Evolutionary conservation across 2,797 vertebrate genomes (phyloP).

Genomic region (Tenualosa ilisha): DNA sequence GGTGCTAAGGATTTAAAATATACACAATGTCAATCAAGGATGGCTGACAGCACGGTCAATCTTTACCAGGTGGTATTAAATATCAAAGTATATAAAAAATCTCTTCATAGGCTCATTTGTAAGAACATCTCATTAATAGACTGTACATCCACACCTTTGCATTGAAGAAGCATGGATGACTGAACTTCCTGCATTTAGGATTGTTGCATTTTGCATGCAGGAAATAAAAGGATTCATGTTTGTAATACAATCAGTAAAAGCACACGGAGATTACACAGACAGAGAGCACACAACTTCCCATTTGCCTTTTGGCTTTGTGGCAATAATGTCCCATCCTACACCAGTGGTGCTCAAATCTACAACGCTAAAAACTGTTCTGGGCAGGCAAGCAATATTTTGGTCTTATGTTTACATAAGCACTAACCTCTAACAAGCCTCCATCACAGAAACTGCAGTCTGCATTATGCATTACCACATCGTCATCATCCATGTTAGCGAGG

Average conservation of each 20-base stretch:
- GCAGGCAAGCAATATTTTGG: background rate
- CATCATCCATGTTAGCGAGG: background rate
- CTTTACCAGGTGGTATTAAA: no score
- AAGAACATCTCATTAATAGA: background rate
- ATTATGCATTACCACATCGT: conserved; percentile 29
- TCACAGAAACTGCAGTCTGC: background rate
- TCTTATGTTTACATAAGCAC: background rate
- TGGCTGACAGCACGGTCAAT: no score
- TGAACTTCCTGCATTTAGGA: background rate
- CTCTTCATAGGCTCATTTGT: no score
- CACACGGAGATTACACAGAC: background rate
- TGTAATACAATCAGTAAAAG: no score
- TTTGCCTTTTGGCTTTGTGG: background rate
- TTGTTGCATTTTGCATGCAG: no score
- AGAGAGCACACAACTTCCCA: background rate
- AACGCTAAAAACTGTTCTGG: no score
- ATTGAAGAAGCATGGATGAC: background rate
- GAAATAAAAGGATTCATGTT: no score
- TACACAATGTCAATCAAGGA: no score
- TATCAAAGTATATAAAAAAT: no score
- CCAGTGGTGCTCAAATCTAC: no score
- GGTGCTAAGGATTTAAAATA: no score
- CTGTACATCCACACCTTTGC: background rate
- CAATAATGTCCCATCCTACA: no score
- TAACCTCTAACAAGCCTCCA: background rate